Evolutionary conservation across 2,888 invertebrate genomes (phyloP).

Genomic region (Ephialtes manifestator): DNA sequence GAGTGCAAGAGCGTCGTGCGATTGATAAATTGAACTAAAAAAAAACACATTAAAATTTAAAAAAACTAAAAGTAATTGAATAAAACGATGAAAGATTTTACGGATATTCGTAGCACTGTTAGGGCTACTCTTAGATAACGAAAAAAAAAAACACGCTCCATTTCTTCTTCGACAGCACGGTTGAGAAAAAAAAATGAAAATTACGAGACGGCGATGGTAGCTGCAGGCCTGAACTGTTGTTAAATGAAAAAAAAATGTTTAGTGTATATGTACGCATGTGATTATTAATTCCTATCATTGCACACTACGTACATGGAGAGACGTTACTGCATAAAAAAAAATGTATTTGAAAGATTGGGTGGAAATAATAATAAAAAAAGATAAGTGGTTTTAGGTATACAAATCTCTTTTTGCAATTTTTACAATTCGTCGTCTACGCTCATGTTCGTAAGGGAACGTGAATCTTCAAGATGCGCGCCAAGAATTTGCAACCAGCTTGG

Average conservation of each 20-base stretch:
- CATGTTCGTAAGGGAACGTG: background rate
- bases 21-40: constrained; percentile 44
- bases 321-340: constrained; percentile 71
- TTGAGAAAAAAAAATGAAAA: constrained; percentile 55
- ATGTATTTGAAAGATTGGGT: constrained; percentile 77
- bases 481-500: constrained; percentile 78
- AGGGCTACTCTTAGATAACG: constrained; percentile 59
- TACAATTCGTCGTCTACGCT: constrained; percentile 19
- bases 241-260: constrained; percentile 71
- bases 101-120: constrained; percentile 66
- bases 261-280: constrained; percentile 72
- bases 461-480: constrained; percentile 49
- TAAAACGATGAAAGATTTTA: constrained; percentile 52
- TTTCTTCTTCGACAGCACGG: constrained; percentile 66
- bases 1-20: constrained; percentile 65
- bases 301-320: constrained; percentile 72
- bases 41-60: constrained; percentile 30
- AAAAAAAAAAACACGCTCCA: constrained; percentile 60
- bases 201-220: constrained; percentile 70
- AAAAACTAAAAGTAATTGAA: constrained; percentile 52
- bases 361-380: constrained; percentile 70
- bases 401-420: constrained; percentile 6
- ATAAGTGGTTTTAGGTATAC: constrained; percentile 68
- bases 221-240: constrained; percentile 70
- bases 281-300: constrained; percentile 77